Base-by-base conservation (phyloP, 2,888 invertebrate genomes). In the Melanargia galathea region DNA sequence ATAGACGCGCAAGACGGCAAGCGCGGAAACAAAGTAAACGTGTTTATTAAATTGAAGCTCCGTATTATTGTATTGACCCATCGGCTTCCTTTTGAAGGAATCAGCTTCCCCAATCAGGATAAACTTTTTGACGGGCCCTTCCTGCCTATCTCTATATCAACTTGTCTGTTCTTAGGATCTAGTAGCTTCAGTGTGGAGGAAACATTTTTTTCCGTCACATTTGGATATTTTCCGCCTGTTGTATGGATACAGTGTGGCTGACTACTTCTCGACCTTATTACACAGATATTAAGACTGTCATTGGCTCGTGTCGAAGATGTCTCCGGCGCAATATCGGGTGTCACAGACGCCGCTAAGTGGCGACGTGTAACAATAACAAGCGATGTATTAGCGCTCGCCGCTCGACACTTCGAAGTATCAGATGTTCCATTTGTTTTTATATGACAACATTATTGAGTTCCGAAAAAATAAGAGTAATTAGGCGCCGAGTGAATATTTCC, bases 351-450 rank as follows among this genome's bases (percentile, higher is more conserved):
- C 81, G 73, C 78, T 84, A 85, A 87, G 88, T 86, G 88, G 81
- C 80, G 84, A 84, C 87, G 82, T 78, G 76, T 84, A 86, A 81
- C 82, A 86, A 88, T 78, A 89, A 88, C 89, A 88, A 79, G 80
- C 77, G 78, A 79, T 83, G 77, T 86, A 83, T 84, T 81, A 82
- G 79, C 67, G 72, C 68, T 67, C 70, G 67, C 66, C 70, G 67
- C 66, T 57, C 57, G 63, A 69, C 71, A 73, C 72, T 74, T 69
- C 75, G 75, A 71, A 75, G 75, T 79, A 74, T 81, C 78, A 65
- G 72, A 73, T 68, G 67, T 71, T 68, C 51, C 61, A 18, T 67
- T 67, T 67, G 65, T 67, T 67, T 67, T 65, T 55, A 26, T 65
- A 38, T 40, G 43, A 33, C 57, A 13, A 30, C 30, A 57, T 45